A percentile compares a stretch with the other conserved stretches of the same genome.
These are phyloP conservation scores for Heterohyrax brucei DNA, from an alignment of 2,797 vertebrate genomes.

Conservation along the genomic window DNA sequence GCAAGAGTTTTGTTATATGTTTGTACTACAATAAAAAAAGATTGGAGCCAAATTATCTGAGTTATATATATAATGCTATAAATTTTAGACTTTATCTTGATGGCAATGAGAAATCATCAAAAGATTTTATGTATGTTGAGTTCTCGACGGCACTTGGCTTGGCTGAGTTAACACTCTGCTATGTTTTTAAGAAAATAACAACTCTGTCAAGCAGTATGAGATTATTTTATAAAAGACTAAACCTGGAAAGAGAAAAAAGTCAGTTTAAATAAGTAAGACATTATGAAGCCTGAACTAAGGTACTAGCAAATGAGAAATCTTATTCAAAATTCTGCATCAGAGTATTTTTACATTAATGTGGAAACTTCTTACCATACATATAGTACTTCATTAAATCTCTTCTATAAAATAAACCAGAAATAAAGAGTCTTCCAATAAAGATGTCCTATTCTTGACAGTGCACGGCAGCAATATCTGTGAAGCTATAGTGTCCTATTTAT, in stretches of 20 bases:
- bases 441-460: too few relatives aligned
- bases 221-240: not conserved
- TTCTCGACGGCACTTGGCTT: too few relatives aligned
- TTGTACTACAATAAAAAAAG: not conserved
- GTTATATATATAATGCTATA: not conserved
- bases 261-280: not conserved
- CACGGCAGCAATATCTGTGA: too few relatives aligned
- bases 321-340: not conserved
- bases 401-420: constrained; percentile 47
- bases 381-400: constrained; percentile 12
- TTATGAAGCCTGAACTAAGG: not conserved
- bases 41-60: not conserved
- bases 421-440: not conserved
- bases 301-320: not conserved
- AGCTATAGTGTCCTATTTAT: too few relatives aligned
- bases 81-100: not conserved
- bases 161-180: not conserved
- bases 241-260: not conserved
- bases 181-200: constrained; percentile 8
- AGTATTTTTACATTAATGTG: not conserved
- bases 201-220: not conserved
- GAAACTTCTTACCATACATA: not conserved
- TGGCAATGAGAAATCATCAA: not conserved
- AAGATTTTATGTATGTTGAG: not conserved
- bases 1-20: not conserved